Percentiles rank a stretch among this genome's conserved stretches.
phyloP scores from a whole-genome alignment of 2,113 vertebrate species.

The Sprattus sprattus region DNA sequence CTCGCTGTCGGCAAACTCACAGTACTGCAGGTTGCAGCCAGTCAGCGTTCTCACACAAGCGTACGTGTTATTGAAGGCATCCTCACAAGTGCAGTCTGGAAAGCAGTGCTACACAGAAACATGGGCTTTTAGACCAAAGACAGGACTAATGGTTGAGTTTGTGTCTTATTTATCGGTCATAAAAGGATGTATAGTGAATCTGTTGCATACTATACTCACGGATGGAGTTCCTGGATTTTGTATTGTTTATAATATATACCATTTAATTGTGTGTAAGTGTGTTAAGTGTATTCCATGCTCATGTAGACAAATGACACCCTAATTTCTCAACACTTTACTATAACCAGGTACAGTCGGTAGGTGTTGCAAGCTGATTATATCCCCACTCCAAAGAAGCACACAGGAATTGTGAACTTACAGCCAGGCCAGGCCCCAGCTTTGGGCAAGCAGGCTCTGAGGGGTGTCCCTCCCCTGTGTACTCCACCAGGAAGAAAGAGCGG shows the following conservation, averaged over 20 bases:
- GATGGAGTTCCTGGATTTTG: background rate
- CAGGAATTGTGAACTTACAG: slow-evolving; percentile 60
- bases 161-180: background rate
- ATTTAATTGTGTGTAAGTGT: too few species aligned
- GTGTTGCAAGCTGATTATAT: too few species aligned
- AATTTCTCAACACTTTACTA: too few species aligned
- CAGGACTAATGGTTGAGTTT: background rate
- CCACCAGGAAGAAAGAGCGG: slow-evolving; percentile 72
- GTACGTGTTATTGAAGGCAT: slow-evolving; percentile 79
- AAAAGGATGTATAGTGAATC: background rate
- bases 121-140: background rate
- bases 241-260: background rate
- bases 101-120: slow-evolving; percentile 70
- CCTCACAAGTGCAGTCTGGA: slow-evolving; percentile 79
- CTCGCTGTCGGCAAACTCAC: slow-evolving; percentile 78
- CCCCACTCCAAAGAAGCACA: background rate
- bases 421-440: slow-evolving; percentile 69
- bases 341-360: too few species aligned
- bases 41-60: slow-evolving; percentile 72
- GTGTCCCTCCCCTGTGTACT: slow-evolving; percentile 73
- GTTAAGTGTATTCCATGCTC: too few species aligned
- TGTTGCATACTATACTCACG: background rate
- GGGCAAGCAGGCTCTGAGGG: slow-evolving; percentile 63
- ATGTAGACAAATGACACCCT: too few species aligned
- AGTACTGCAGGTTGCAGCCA: slow-evolving; percentile 71